phyloP scores from a whole-genome alignment of 35 echinoderm and acorn worm genomes.

The Amphiura filiformis region DNA sequence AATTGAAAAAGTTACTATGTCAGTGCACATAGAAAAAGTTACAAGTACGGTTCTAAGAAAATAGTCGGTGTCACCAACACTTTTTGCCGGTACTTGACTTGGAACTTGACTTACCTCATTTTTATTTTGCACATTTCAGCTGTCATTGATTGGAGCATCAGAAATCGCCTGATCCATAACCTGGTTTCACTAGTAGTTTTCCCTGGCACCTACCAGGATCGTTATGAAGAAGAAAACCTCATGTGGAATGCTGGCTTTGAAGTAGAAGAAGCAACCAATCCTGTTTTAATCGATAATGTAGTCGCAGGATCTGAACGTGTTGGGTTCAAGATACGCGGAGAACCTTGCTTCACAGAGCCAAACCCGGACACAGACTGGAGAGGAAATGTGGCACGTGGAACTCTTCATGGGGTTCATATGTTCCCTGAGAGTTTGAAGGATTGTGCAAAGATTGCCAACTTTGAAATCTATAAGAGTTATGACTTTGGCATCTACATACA shows the following conservation, averaged over 20 bases:
- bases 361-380: conserved; percentile 54
- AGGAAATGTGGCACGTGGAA: conserved; percentile 71
- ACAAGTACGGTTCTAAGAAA: no score
- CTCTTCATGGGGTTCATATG: conserved; percentile 72
- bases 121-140: conserved; percentile 47
- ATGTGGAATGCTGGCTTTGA: conserved; percentile 88
- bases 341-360: conserved; percentile 43
- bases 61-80: no score
- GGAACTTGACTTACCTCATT: no score
- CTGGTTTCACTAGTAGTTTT: conserved; percentile 87
- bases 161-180: conserved; percentile 70
- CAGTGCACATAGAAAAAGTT: no score
- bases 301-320: conserved; percentile 92
- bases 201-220: conserved; percentile 92
- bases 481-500: conserved; percentile 75
- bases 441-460: conserved; percentile 49
- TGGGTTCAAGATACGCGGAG: conserved; percentile 81
- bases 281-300: conserved; percentile 74
- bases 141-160: conserved; percentile 62
- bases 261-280: conserved; percentile 47
- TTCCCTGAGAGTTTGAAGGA: conserved; percentile 3
- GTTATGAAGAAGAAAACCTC: conserved; percentile 71
- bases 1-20: no score
- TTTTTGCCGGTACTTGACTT: no score
- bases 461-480: conserved; percentile 67